Evolutionary conservation across 2,888 invertebrate species (phyloP), one percentile per base, ranked within the genome.

Genomic region (Eupsilia transversa): DNA sequence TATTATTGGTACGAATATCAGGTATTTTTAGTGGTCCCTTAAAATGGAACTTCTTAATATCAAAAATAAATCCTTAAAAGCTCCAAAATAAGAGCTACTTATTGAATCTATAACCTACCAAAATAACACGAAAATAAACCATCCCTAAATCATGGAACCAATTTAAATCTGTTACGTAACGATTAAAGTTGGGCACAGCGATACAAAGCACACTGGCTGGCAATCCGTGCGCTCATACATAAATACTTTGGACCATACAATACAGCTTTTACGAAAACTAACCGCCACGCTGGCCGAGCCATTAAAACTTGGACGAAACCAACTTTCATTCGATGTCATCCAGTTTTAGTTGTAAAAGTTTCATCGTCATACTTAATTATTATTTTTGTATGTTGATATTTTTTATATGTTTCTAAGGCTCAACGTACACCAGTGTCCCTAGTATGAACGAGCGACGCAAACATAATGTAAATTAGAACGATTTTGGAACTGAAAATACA

Each of bases 231-330:
- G 69, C 73, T 74, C 78, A 66, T 74, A 81, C 69, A 84, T 81
- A 86, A 84, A 87, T 83, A 89, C 83, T 85, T 78, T 78, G 63
- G 60, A 38, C 77, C 69, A 75, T 79, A 86, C 86, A 87, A 88
- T 88, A 86, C 84, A 85, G 87, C 86, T 86, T 86, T 86, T 82
- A 85, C 81, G 83, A 84, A 86, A 89, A 91, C 89, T 88, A 86
- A 88, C 87, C 87, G 74, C 82, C 70, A 79, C 84, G 74, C 85
- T 86, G 77, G 84, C 67, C 71, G 77, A 80, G 63, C 89, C 89
- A 91, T 91, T 92, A 91, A 91, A 92, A 91, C 89, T 92, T 91
- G 65, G 65, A 77, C 79, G 67, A 80, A 83, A 76, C 85, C 77
- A 86, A 87, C 88, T 90, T 92, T 87, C 78, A 85, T 87, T 83